Evolutionary conservation across 92 coral and sea anemone genomes (phyloP).

Genomic region (Ricordea florida): DNA sequence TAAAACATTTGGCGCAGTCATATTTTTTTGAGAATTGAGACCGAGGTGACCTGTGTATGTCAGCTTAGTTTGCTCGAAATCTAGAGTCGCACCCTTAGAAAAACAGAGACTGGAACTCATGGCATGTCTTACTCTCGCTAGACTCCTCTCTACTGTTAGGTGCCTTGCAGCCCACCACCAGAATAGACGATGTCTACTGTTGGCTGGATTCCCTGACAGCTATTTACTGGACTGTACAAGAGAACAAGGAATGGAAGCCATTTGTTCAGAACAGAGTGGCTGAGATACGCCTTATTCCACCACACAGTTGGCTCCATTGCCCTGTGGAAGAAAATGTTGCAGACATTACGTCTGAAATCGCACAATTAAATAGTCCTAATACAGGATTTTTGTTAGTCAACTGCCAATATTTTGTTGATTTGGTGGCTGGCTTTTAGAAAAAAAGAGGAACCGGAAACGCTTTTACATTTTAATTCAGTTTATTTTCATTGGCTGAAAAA

Average conservation of each 20-base stretch:
- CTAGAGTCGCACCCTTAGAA: constrained; percentile 14
- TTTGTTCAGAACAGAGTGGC: constrained; percentile 53
- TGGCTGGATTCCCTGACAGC: constrained; percentile 53
- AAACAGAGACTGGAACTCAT: constrained; percentile 33
- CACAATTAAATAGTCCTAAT: too few species aligned
- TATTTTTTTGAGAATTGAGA: background rate
- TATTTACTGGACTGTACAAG: constrained; percentile 34
- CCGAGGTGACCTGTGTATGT: background rate
- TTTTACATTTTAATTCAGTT: too few species aligned
- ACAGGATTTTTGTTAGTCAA: too few species aligned
- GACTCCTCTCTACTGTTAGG: constrained; percentile 7
- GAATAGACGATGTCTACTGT: constrained; percentile 29
- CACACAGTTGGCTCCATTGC: constrained; percentile 28
- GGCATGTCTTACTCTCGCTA: too few species aligned
- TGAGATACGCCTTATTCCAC: constrained; percentile 23
- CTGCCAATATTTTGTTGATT: too few species aligned
- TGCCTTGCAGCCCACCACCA: constrained; percentile 10
- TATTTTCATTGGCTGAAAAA: too few species aligned
- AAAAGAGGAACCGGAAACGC: too few species aligned
- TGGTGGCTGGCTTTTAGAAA: too few species aligned
- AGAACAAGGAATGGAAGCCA: constrained; percentile 51
- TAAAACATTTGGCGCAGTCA: constrained; percentile 35
- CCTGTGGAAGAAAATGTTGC: constrained; percentile 35
- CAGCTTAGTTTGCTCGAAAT: constrained; percentile 2
- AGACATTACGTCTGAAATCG: constrained; percentile 53